These are phyloP conservation scores for Tridacna crocea DNA, from an alignment of 2,888 invertebrate species.

Conservation along the genomic window DNA sequence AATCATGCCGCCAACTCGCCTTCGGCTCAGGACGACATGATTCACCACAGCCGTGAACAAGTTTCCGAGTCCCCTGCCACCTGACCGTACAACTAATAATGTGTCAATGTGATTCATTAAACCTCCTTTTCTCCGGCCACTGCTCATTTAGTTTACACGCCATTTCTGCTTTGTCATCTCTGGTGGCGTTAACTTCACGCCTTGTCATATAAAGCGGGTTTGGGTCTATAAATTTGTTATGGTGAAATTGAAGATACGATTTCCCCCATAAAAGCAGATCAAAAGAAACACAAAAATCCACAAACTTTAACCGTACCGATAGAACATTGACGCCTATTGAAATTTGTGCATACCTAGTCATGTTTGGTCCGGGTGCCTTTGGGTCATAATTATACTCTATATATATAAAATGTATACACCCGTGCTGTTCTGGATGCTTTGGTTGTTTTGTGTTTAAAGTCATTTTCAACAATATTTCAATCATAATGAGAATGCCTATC, in stretches of 20 bases:
- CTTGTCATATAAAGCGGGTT: neutral
- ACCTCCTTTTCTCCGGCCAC: too few species aligned
- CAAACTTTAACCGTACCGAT: neutral
- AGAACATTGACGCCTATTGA: neutral
- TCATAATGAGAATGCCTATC: neutral
- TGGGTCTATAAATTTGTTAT: neutral
- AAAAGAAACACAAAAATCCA: neutral
- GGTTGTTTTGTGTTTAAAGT: neutral
- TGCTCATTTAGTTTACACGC: too few species aligned
- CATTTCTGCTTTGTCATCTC: neutral
- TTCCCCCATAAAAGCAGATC: neutral
- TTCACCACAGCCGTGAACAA: too few species aligned
- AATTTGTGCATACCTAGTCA: too few species aligned
- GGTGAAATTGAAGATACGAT: neutral
- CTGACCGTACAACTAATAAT: too few species aligned
- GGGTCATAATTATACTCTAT: too few species aligned
- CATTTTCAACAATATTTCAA: neutral
- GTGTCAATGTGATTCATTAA: too few species aligned
- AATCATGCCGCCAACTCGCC: too few species aligned
- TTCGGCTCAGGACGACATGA: too few species aligned
- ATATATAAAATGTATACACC: too few species aligned
- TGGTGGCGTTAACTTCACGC: neutral
- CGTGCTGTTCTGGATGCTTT: neutral
- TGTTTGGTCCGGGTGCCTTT: too few species aligned
- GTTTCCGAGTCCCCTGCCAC: too few species aligned